Evolutionary conservation across 2,888 invertebrate species (phyloP).

Genomic region (Diplolepis rosae): DNA sequence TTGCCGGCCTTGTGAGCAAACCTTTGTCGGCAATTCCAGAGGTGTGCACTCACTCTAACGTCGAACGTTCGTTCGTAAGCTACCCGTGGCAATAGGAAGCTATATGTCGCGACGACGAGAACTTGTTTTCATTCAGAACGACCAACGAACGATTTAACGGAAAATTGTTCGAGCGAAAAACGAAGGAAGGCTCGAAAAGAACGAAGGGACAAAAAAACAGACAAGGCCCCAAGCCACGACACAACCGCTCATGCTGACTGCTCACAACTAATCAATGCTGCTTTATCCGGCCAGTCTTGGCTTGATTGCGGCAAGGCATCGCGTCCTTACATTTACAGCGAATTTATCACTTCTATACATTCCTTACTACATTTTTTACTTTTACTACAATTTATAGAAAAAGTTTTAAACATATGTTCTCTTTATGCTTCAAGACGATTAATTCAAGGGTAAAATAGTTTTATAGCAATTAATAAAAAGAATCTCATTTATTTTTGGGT

Average conservation of each 20-base stretch:
- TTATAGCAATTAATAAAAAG: no score
- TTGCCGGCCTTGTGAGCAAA: constrained; percentile 59
- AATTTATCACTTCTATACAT: no score
- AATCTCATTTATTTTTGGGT: no score
- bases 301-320: no score
- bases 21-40: constrained; percentile 54
- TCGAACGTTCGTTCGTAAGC: constrained; percentile 37
- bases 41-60: constrained; percentile 38
- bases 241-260: constrained; percentile 9
- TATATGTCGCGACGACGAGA: constrained; percentile 33
- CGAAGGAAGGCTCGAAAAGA: constrained; percentile 39
- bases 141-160: constrained; percentile 50
- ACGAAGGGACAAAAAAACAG: constrained; percentile 7
- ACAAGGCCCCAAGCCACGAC: not conserved
- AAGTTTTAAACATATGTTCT: no score
- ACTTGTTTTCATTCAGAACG: constrained; percentile 52
- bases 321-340: no score
- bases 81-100: not conserved
- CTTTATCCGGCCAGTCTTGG: no score
- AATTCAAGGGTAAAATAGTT: no score
- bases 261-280: no score
- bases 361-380: no score
- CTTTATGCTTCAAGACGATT: no score
- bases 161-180: constrained; percentile 47
- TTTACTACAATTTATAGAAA: no score